These are phyloP conservation scores for Botia kubotai DNA, from an alignment of 2,797 vertebrate species.

Conservation along the genomic window DNA sequence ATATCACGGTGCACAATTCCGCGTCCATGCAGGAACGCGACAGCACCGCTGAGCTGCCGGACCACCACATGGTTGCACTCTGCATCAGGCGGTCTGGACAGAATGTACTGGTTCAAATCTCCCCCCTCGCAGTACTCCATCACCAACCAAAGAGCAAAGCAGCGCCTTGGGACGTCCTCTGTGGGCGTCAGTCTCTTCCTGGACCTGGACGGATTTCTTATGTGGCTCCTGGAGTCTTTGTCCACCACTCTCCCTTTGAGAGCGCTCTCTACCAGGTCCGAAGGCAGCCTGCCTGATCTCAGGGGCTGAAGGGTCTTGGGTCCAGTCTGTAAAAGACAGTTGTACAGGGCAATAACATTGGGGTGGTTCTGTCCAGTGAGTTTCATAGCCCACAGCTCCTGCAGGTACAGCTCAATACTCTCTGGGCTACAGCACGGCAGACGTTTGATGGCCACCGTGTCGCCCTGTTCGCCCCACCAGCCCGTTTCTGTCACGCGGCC, in stretches of 20 bases:
- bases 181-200: constrained; percentile 57
- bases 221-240: constrained; percentile 62
- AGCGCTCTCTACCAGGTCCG: constrained; percentile 75
- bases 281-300: constrained; percentile 63
- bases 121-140: constrained; percentile 83
- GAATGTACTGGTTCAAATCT: constrained; percentile 76
- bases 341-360: constrained; percentile 77
- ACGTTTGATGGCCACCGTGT: constrained; percentile 77
- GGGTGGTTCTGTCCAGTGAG: constrained; percentile 74
- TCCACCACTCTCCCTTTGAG: constrained; percentile 77
- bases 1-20: constrained; percentile 80
- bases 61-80: constrained; percentile 72
- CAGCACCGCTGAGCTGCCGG: constrained; percentile 74
- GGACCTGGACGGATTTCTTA: constrained; percentile 58
- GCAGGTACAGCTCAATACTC: constrained; percentile 80
- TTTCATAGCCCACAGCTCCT: constrained; percentile 86
- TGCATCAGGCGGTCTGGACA: constrained; percentile 71
- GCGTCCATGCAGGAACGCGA: constrained; percentile 78
- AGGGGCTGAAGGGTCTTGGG: constrained; percentile 71
- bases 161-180: constrained; percentile 45
- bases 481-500: constrained; percentile 72
- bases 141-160: constrained; percentile 78
- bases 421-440: constrained; percentile 77
- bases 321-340: constrained; percentile 78
- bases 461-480: constrained; percentile 62